Percentiles rank a stretch among this genome's conserved stretches.
Evolutionary conservation across 2,888 invertebrate genomes (phyloP).

Genomic region (Taphrorychus bicolor): DNA sequence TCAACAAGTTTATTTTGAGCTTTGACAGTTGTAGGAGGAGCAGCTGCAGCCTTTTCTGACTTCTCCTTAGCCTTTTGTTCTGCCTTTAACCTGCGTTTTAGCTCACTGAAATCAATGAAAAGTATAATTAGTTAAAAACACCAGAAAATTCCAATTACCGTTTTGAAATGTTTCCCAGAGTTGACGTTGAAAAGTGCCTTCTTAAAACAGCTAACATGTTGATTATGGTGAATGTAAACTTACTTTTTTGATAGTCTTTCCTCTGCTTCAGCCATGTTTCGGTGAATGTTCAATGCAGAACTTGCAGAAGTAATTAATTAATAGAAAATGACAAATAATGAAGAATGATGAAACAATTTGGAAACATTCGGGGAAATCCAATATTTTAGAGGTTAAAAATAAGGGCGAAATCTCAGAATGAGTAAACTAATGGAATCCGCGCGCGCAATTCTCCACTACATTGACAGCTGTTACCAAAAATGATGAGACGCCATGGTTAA

Average conservation of each 20-base stretch:
- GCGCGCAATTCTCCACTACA: too few relatives aligned
- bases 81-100: constrained; percentile 89
- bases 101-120: constrained; percentile 71
- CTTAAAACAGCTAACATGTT: constrained; percentile 48
- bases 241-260: constrained; percentile 55
- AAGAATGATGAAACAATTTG: not conserved
- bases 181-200: constrained; percentile 39
- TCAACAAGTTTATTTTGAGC: constrained; percentile 59
- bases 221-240: constrained; percentile 42
- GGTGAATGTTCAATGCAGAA: not conserved
- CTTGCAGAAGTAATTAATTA: not conserved
- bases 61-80: constrained; percentile 95
- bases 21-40: constrained; percentile 63
- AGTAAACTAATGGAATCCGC: too few relatives aligned
- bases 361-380: not conserved
- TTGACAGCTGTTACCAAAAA: too few relatives aligned
- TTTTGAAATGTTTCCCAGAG: constrained; percentile 48
- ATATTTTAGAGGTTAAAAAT: too few relatives aligned
- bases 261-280: constrained; percentile 48
- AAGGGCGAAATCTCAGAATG: too few relatives aligned
- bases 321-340: not conserved
- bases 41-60: constrained; percentile 61
- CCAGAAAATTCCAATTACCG: constrained; percentile 49
- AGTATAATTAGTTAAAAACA: constrained; percentile 20
- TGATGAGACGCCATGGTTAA: too few relatives aligned